These are phyloP conservation scores for Ctena decussata DNA, from an alignment of 2,888 invertebrate genomes.

Conservation along the genomic window DNA sequence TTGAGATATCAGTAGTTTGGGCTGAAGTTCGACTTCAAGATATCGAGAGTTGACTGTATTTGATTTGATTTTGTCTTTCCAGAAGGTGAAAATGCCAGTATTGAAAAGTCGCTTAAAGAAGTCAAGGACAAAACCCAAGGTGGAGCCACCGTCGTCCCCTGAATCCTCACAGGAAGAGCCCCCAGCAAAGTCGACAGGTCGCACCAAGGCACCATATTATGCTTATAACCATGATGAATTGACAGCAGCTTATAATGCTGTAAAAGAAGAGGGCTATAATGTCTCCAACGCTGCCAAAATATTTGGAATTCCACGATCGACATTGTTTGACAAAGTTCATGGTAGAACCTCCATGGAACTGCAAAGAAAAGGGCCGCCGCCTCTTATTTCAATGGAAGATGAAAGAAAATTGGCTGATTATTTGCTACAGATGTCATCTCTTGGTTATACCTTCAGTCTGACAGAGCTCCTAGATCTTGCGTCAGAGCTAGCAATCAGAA, in stretches of 20 bases:
- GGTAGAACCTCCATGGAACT: conserved; percentile 49
- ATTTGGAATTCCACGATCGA: conserved; percentile 62
- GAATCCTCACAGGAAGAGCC: not conserved
- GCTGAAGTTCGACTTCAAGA: too few species aligned
- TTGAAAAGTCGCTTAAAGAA: conserved; percentile 1
- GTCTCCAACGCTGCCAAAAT: conserved; percentile 57
- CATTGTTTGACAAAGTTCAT: conserved; percentile 59
- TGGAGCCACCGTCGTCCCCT: not conserved
- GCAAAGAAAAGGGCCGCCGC: conserved; percentile 63
- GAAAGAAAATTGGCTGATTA: conserved; percentile 65
- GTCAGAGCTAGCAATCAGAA: conserved; percentile 58
- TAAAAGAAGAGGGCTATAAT: conserved; percentile 57
- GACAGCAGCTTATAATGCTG: conserved; percentile 55
- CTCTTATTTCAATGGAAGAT: conserved; percentile 58
- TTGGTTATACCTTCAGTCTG: conserved; percentile 63
- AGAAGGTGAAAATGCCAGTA: conserved; percentile 46
- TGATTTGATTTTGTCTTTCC: not conserved
- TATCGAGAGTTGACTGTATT: too few species aligned
- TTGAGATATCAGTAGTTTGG: too few species aligned
- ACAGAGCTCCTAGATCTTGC: conserved; percentile 58
- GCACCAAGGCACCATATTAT: conserved; percentile 47
- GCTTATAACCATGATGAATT: conserved; percentile 55
- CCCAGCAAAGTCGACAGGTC: not conserved
- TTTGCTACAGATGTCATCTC: conserved; percentile 60
- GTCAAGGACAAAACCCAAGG: not conserved